These are phyloP conservation scores for Chrysemys picta DNA, from an alignment of 2,113 vertebrate species.

Conservation along the genomic window DNA sequence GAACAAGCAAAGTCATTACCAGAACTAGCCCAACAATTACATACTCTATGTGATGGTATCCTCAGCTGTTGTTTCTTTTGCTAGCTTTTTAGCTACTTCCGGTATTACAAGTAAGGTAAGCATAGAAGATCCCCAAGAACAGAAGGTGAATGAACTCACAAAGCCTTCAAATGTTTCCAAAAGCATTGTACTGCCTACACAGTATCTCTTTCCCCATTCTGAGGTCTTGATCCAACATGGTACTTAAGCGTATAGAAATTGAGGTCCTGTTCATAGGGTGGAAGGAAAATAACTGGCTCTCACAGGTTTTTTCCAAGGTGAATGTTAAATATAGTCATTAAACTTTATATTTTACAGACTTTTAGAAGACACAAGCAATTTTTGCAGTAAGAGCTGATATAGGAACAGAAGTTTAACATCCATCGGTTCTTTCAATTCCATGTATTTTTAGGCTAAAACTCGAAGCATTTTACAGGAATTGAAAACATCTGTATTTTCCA, in stretches of 20 bases:
- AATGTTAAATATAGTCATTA: neutral
- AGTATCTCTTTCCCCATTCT: neutral
- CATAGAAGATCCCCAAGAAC: neutral
- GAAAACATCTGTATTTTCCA: neutral
- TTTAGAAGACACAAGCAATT: neutral
- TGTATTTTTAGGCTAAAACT: neutral
- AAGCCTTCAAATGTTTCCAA: neutral
- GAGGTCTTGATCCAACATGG: neutral
- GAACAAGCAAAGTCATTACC: neutral
- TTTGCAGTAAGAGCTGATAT: neutral
- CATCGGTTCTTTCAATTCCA: neutral
- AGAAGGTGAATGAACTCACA: neutral
- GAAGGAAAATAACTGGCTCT: neutral
- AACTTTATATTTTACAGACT: neutral
- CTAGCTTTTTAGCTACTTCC: neutral
- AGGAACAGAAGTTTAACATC: neutral
- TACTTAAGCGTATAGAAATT: neutral
- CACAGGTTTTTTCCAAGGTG: neutral
- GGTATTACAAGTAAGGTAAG: neutral
- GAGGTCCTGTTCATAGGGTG: neutral
- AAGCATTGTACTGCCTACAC: neutral
- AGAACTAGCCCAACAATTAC: neutral
- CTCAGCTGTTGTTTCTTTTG: neutral
- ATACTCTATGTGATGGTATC: neutral
- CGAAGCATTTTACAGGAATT: neutral